Evolutionary conservation across 2,888 invertebrate genomes (phyloP).

Genomic region (Oxytorus armatus): DNA sequence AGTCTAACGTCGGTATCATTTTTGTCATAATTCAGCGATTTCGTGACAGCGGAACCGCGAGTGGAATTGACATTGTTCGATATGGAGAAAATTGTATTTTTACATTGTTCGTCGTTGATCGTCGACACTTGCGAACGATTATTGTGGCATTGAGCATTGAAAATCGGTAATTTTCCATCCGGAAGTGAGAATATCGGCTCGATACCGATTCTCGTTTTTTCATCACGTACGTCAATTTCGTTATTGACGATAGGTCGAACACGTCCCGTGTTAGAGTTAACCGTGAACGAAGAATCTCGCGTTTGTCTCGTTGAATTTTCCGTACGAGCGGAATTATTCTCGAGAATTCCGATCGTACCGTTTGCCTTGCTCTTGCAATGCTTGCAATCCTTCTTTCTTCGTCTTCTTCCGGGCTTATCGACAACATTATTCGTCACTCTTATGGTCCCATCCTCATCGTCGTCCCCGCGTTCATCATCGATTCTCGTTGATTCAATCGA

Average conservation of each 20-base stretch:
- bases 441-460: constrained; percentile 27
- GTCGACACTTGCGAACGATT: background rate
- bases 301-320: background rate
- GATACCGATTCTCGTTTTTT: constrained; percentile 44
- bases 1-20: constrained; percentile 74
- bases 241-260: constrained; percentile 24
- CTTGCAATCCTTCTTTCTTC: constrained; percentile 82
- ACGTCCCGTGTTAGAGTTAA: background rate
- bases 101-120: constrained; percentile 8
- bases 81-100: constrained; percentile 71
- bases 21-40: constrained; percentile 72
- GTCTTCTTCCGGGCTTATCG: constrained; percentile 66
- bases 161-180: constrained; percentile 66
- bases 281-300: constrained; percentile 9
- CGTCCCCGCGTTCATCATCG: constrained; percentile 24
- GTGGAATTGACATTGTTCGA: constrained; percentile 67
- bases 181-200: constrained; percentile 70
- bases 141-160: constrained; percentile 30
- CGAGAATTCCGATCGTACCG: background rate
- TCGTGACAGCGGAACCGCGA: constrained; percentile 54
- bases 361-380: constrained; percentile 75
- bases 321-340: background rate
- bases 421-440: constrained; percentile 1
- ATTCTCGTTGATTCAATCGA: constrained; percentile 6
- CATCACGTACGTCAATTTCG: constrained; percentile 15